Evolutionary conservation across 2,113 vertebrate genomes (phyloP).

Genomic region (Litocranius walleri): DNA sequence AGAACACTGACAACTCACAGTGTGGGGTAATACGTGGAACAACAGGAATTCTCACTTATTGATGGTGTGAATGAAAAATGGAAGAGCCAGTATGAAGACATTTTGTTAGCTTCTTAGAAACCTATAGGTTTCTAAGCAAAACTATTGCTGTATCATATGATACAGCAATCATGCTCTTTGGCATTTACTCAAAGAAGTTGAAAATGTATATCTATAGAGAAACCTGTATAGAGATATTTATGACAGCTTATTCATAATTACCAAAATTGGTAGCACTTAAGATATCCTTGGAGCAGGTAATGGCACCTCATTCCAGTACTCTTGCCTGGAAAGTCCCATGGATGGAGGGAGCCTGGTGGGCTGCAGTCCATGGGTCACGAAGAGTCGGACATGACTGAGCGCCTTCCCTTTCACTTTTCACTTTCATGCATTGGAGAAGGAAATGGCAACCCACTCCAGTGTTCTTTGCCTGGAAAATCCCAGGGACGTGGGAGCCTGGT

Average conservation of each 20-base stretch:
- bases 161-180: not conserved
- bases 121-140: not conserved
- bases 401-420: no score
- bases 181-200: not conserved
- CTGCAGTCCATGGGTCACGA: no score
- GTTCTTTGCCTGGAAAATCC: no score
- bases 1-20: not conserved
- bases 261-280: not conserved
- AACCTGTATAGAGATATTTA: not conserved
- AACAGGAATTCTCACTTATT: not conserved
- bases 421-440: no score
- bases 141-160: not conserved
- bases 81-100: not conserved
- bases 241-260: not conserved
- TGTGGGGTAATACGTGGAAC: not conserved
- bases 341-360: no score
- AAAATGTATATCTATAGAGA: not conserved
- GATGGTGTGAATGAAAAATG: not conserved
- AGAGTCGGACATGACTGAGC: no score
- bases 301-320: no score
- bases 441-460: no score
- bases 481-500: no score
- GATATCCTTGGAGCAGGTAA: not conserved
- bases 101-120: not conserved
- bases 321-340: no score